A percentile compares a stretch with the other conserved stretches of the same genome.
These are phyloP conservation scores for Phallusia fumigata DNA, from an alignment of 23 tunicate genomes.

Conservation along the genomic window DNA sequence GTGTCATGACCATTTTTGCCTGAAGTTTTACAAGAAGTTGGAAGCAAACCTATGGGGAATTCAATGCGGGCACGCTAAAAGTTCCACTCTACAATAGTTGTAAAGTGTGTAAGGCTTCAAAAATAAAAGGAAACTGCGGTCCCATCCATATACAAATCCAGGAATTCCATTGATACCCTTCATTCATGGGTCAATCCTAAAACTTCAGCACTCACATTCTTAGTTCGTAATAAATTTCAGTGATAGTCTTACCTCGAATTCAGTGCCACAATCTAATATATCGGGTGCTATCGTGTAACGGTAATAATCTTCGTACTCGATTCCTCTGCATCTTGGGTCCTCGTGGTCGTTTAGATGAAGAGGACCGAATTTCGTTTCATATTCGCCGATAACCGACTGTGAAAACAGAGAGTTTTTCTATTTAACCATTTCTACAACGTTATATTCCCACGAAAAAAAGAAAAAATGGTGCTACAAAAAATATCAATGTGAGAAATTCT, in stretches of 20 bases:
- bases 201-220: too few species aligned
- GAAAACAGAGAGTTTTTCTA: neutral
- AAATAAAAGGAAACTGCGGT: too few species aligned
- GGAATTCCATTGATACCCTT: too few species aligned
- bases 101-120: too few species aligned
- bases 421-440: neutral
- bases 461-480: neutral
- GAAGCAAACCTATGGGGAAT: too few species aligned
- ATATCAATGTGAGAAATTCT: too few species aligned
- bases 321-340: slow-evolving; percentile 50
- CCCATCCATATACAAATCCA: too few species aligned
- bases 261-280: slow-evolving; percentile 61
- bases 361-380: slow-evolving; percentile 84
- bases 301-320: slow-evolving; percentile 53
- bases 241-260: slow-evolving; percentile 39
- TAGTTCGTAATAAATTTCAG: neutral
- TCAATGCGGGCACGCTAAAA: too few species aligned
- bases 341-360: slow-evolving; percentile 57
- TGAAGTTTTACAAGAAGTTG: too few species aligned
- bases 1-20: too few species aligned
- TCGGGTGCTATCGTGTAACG: slow-evolving; percentile 80
- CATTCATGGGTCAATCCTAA: too few species aligned
- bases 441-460: neutral
- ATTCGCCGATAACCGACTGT: slow-evolving; percentile 69
- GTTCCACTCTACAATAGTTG: too few species aligned